These are phyloP conservation scores for Syngnathoides biaculeatus DNA, from an alignment of 2,113 vertebrate species.

Conservation along the genomic window DNA sequence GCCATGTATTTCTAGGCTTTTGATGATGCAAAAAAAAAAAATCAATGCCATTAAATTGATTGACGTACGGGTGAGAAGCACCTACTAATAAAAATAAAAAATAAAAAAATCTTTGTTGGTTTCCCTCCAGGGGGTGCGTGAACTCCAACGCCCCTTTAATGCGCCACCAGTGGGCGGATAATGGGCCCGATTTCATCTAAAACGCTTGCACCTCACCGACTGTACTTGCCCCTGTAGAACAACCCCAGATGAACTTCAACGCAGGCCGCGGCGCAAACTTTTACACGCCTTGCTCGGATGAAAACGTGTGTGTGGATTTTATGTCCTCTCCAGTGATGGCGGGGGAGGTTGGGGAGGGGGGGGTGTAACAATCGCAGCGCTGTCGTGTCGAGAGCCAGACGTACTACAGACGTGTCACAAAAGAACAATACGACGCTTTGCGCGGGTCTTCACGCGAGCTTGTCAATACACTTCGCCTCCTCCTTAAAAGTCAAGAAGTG, in stretches of 20 bases:
- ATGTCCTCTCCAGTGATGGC: conserved; percentile 51
- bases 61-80: conserved; percentile 41
- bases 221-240: conserved; percentile 29
- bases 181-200: conserved; percentile 64
- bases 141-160: conserved; percentile 55
- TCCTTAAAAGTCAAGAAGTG: conserved; percentile 25
- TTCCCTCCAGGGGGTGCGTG: conserved; percentile 53
- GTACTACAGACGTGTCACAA: too few relatives aligned
- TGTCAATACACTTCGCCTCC: conserved; percentile 38
- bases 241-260: conserved; percentile 11
- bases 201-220: conserved; percentile 46
- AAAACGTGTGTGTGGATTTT: conserved; percentile 47
- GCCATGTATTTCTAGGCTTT: conserved; percentile 12
- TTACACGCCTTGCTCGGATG: conserved; percentile 49
- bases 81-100: conserved; percentile 60
- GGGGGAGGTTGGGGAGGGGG: conserved; percentile 13
- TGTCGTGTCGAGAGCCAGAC: conserved; percentile 50
- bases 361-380: conserved; percentile 39
- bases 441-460: conserved; percentile 43
- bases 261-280: conserved; percentile 42
- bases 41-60: conserved; percentile 52
- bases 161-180: conserved; percentile 61
- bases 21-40: conserved; percentile 42
- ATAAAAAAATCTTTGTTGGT: conserved; percentile 54
- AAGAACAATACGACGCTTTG: conserved; percentile 52